A percentile compares a stretch with the other conserved stretches of the same genome.
These are phyloP conservation scores for Hozukius guyotensis DNA, from an alignment of 2,797 vertebrate genomes.

Conservation along the genomic window DNA sequence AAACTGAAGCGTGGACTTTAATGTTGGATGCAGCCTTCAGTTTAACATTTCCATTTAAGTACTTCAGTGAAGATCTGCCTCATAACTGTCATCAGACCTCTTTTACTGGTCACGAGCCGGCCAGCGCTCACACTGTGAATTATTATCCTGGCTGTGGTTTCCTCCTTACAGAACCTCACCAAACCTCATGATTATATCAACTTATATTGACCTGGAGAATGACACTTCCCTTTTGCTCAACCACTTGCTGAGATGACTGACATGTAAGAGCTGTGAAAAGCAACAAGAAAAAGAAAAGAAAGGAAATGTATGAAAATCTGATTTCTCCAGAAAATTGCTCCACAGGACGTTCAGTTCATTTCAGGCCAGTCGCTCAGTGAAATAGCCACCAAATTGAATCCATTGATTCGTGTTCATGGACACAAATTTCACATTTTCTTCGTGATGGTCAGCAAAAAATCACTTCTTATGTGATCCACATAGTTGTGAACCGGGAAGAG, in stretches of 20 bases:
- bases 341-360: too few species aligned
- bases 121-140: neutral
- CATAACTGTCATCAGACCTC: neutral
- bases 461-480: too few species aligned
- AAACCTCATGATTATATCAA: neutral
- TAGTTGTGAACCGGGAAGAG: too few species aligned
- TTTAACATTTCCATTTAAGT: neutral
- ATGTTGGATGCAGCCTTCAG: neutral
- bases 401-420: too few species aligned
- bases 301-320: too few species aligned
- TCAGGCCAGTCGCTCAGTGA: too few species aligned
- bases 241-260: neutral
- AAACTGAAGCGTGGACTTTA: neutral
- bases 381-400: too few species aligned
- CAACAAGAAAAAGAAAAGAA: too few species aligned
- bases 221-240: neutral
- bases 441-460: too few species aligned
- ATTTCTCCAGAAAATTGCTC: too few species aligned
- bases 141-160: neutral
- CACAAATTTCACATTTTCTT: too few species aligned
- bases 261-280: neutral
- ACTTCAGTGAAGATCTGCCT: neutral
- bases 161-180: neutral
- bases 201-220: neutral
- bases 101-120: neutral